Evolutionary conservation across 1,140 invertebrate species (phyloP).

Genomic region (Schlechtendalia chinensis): DNA sequence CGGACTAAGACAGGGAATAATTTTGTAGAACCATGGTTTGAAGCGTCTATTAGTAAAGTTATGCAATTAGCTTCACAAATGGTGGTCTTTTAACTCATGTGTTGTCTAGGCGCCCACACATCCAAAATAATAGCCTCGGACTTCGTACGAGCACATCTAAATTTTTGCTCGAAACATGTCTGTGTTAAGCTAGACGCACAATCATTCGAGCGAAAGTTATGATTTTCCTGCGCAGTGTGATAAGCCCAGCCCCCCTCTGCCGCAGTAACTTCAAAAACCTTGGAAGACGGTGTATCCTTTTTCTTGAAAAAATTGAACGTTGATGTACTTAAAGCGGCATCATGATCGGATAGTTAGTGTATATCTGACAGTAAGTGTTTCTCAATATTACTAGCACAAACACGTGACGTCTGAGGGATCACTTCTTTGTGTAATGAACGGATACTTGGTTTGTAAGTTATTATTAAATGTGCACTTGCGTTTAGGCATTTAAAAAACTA

Average conservation of each 20-base stretch:
- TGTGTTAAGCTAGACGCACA: background rate
- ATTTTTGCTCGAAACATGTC: background rate
- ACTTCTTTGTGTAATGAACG: background rate
- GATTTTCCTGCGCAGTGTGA: background rate
- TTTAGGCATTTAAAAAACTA: conserved; percentile 3
- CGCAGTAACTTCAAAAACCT: background rate
- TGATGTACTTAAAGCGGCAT: background rate
- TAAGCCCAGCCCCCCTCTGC: background rate
- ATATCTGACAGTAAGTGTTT: background rate
- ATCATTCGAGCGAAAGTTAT: background rate
- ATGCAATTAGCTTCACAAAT: background rate
- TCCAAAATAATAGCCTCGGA: background rate
- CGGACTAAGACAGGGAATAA: conserved; percentile 3
- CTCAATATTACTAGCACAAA: background rate
- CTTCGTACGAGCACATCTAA: background rate
- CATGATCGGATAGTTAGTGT: background rate
- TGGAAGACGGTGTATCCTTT: background rate
- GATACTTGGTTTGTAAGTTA: background rate
- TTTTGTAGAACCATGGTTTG: background rate
- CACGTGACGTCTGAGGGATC: background rate
- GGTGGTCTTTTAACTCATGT: background rate
- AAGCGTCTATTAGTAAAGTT: background rate
- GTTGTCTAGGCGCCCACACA: background rate
- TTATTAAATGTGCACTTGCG: background rate
- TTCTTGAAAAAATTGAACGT: background rate